These are phyloP conservation scores for Siderastrea siderea DNA, from an alignment of 92 coral and sea anemone genomes.

Conservation along the genomic window DNA sequence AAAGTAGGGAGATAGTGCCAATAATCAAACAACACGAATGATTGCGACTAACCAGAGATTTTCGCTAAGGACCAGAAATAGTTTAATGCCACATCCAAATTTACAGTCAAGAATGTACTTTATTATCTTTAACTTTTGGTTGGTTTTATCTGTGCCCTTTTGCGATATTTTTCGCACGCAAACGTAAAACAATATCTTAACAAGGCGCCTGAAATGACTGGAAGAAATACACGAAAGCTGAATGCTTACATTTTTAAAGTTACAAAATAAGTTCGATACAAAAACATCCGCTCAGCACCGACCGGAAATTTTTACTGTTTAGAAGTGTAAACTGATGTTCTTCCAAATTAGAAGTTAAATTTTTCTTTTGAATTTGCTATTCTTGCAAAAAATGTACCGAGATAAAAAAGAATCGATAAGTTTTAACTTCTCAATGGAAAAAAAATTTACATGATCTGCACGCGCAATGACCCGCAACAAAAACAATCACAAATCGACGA, in stretches of 20 bases:
- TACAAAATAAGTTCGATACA: conserved; percentile 9
- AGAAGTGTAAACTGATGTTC: not conserved
- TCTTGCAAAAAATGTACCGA: not conserved
- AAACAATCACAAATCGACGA: not conserved
- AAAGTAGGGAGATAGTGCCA: conserved; percentile 74
- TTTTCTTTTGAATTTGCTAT: not conserved
- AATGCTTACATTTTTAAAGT: not conserved
- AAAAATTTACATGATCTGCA: not conserved
- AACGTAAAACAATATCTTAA: not conserved
- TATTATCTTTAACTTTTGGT: not conserved
- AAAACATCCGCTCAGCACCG: not conserved
- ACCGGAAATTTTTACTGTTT: conserved; percentile 11
- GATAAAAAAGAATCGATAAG: not conserved
- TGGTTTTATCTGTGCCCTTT: not conserved
- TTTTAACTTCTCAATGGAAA: not conserved
- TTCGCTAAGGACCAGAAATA: not conserved
- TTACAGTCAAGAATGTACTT: not conserved
- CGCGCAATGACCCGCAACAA: not conserved
- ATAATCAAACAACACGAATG: conserved; percentile 51
- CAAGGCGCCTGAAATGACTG: not conserved
- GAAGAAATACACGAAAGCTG: not conserved
- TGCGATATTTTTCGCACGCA: not conserved
- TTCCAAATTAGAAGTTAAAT: not conserved
- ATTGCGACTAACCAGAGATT: not conserved
- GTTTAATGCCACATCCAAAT: not conserved